A percentile compares a stretch with the other conserved stretches of the same genome.
These are phyloP conservation scores for Venturia canescens DNA, from an alignment of 1,140 invertebrate species.

Conservation along the genomic window DNA sequence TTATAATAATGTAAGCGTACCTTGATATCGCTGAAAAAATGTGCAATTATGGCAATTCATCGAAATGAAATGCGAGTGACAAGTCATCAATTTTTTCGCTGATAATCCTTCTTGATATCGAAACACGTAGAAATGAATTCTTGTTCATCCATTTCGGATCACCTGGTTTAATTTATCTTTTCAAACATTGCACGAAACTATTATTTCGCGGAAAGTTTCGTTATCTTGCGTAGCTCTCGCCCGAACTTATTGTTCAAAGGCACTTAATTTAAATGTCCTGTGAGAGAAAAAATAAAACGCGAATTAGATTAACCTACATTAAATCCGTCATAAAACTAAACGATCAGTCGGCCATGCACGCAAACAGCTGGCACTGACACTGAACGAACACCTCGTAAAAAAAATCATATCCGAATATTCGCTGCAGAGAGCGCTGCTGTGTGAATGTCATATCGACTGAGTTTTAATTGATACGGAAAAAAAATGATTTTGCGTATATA, in stretches of 20 bases:
- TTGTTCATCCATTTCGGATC: neutral
- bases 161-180: neutral
- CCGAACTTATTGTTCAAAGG: neutral
- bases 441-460: no score
- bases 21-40: neutral
- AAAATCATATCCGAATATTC: neutral
- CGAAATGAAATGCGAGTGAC: neutral
- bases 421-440: no score
- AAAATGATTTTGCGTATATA: no score
- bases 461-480: no score
- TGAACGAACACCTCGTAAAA: neutral
- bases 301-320: conserved; percentile 22
- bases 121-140: neutral
- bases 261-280: neutral
- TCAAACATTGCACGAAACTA: neutral
- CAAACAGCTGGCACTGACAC: neutral
- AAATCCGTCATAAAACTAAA: neutral
- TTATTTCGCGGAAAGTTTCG: neutral
- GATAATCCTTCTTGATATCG: neutral
- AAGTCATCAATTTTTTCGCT: neutral
- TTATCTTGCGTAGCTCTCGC: neutral
- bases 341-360: neutral
- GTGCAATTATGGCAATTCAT: neutral
- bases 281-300: neutral
- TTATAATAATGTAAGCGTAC: neutral